A percentile compares a stretch with the other conserved stretches of the same genome.
phyloP scores from a whole-genome alignment of 64 coral and sea anemone species.

The Montipora foliosa region DNA sequence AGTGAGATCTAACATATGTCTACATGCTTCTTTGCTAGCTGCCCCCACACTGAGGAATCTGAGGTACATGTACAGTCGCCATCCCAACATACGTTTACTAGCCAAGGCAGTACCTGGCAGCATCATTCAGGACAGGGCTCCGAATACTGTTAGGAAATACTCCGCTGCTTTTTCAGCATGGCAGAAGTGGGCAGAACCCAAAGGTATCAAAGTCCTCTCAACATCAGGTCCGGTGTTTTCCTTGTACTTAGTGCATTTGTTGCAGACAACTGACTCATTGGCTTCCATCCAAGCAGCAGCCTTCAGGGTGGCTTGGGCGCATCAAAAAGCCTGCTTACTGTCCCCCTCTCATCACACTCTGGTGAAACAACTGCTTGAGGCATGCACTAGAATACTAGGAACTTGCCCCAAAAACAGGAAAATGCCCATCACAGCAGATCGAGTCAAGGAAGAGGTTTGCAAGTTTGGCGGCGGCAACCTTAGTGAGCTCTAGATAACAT shows the following conservation, averaged over 20 bases:
- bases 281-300: conserved; percentile 4
- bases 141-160: conserved; percentile 42
- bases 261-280: not conserved
- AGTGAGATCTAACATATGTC: not conserved
- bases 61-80: not conserved
- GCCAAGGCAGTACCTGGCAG: not conserved
- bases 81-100: not conserved
- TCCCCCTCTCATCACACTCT: not conserved
- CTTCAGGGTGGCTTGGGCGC: not conserved
- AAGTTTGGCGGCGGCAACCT: conserved; percentile 9
- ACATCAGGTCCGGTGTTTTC: not conserved
- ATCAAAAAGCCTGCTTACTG: not conserved
- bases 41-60: not conserved
- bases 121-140: conserved; percentile 41
- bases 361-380: conserved; percentile 27
- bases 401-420: not conserved
- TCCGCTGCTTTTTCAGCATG: not conserved
- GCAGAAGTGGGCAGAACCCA: conserved; percentile 26
- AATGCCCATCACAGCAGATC: not conserved
- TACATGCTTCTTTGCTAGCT: not conserved
- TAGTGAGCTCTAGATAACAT: conserved; percentile 6
- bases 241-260: conserved; percentile 1
- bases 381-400: conserved; percentile 13
- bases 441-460: not conserved
- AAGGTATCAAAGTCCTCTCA: not conserved